A percentile compares a stretch with the other conserved stretches of the same genome.
These are phyloP conservation scores for Cantharis rustica DNA, from an alignment of 2,888 invertebrate genomes.

Conservation along the genomic window DNA sequence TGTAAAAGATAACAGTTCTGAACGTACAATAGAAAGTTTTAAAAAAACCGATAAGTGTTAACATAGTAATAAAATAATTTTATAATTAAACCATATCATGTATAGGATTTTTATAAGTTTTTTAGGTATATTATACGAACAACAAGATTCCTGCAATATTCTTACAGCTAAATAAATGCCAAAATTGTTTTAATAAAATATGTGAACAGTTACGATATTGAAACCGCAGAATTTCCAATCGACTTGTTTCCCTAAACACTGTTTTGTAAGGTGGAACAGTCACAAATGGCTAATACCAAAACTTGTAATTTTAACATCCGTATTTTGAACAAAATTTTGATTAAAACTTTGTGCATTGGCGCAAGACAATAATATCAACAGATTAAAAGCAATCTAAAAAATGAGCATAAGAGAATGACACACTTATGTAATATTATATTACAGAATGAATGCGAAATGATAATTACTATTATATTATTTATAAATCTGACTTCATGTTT, in stretches of 20 bases:
- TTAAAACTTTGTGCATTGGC: neutral
- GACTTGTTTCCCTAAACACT: neutral
- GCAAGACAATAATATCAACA: neutral
- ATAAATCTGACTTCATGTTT: neutral
- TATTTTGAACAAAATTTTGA: neutral
- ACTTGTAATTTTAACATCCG: neutral
- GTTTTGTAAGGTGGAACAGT: neutral
- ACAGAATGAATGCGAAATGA: neutral
- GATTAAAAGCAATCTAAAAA: too few relatives aligned
- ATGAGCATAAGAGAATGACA: neutral
- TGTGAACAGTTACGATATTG: neutral
- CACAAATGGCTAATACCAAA: neutral
- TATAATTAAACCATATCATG: neutral
- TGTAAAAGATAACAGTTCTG: neutral
- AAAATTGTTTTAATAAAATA: neutral
- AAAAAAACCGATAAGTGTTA: neutral
- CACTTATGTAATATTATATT: neutral
- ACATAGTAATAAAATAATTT: neutral
- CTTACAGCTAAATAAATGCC: neutral
- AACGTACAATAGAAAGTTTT: neutral
- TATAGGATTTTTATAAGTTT: neutral
- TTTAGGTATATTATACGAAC: neutral
- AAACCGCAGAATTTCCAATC: neutral
- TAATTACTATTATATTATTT: neutral
- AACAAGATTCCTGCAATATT: neutral